Base-by-base conservation (phyloP, 2,113 vertebrate species). In the Rana temporaria region DNA sequence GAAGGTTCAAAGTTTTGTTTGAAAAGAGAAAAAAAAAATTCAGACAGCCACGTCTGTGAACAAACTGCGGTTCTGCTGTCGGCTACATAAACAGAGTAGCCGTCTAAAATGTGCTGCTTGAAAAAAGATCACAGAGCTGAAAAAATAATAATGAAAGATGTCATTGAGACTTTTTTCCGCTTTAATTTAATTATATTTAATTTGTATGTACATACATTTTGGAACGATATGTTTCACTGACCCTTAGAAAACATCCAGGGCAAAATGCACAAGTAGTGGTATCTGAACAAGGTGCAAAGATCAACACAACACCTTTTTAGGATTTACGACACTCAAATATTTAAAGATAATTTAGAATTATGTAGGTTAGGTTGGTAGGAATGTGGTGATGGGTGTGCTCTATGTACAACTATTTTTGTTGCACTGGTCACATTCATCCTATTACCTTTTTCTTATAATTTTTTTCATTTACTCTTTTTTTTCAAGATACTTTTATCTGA, bases 1-100 rank as follows among this genome's bases (percentile, higher is more conserved):
- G 86, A 85, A 89, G 90, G 92, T 95, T 95, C 94, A 95, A 94
- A 95, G 93, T 95, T 94, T 91, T 93, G 90, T 87, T 89, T 79
- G 87, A 92, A 84, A 88, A 78, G 87, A 30, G 26, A 90, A 86
- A 90, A 92, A 91, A 85, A 88, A 90, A 90, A 88, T 77, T 89
- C 88, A 93, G 91, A 91, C 89, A 90, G 90, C 89, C 89, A 85
- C 1, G 84, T 88, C 91, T 90, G 85, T 90, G 90, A 89, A 89
- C 86, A 86, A 88, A 88, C 88, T 86, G 88, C 89, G 90, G 86
- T 91, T 92, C 89, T 91, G 92, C 92, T 93, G 88, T 91, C 1
- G 86, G 93, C 93, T 92, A 92, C 89, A 85, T 87, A 91, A 90
- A 90, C 84, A 85, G 87, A 84, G 90, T 90, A 90, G 87, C 88